Conservation (phyloP, 2,113 vertebrate species). For the Brienomyrus brachyistius region DNA sequence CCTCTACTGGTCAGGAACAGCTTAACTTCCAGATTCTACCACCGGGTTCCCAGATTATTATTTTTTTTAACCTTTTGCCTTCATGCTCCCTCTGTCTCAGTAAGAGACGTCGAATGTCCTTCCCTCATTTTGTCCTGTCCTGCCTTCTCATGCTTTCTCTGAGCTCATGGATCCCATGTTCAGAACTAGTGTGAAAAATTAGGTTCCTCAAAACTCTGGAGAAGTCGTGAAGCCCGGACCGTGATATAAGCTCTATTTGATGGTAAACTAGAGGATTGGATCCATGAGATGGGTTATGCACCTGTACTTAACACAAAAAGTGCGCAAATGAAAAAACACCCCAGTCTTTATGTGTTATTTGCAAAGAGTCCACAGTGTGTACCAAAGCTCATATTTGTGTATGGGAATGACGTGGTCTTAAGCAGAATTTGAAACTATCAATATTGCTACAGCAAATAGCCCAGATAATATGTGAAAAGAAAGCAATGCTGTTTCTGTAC, state of each 20-base stretch:
- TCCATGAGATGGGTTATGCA: neutral
- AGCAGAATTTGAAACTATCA: neutral
- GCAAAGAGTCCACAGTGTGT: neutral
- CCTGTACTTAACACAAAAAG: neutral
- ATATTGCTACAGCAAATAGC: neutral
- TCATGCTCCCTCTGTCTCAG: neutral
- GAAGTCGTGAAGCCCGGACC: neutral
- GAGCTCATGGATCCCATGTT: neutral
- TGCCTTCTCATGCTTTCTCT: neutral
- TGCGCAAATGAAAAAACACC: neutral
- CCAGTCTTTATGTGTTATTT: neutral
- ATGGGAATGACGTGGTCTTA: neutral
- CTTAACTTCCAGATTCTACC: constrained; percentile 19
- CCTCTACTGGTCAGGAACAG: constrained; percentile 57
- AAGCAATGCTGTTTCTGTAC: neutral
- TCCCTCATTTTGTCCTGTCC: neutral
- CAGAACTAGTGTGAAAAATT: neutral
- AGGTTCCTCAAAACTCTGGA: neutral
- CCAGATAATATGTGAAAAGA: neutral
- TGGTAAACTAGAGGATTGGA: neutral
- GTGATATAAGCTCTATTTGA: neutral
- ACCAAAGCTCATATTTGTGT: neutral
- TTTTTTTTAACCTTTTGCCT: neutral
- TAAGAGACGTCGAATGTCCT: neutral
- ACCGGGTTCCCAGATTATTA: neutral